A percentile compares a stretch with the other conserved stretches of the same genome.
These are phyloP conservation scores for Trachurus trachurus DNA, from an alignment of 2,797 vertebrate genomes.

Conservation along the genomic window DNA sequence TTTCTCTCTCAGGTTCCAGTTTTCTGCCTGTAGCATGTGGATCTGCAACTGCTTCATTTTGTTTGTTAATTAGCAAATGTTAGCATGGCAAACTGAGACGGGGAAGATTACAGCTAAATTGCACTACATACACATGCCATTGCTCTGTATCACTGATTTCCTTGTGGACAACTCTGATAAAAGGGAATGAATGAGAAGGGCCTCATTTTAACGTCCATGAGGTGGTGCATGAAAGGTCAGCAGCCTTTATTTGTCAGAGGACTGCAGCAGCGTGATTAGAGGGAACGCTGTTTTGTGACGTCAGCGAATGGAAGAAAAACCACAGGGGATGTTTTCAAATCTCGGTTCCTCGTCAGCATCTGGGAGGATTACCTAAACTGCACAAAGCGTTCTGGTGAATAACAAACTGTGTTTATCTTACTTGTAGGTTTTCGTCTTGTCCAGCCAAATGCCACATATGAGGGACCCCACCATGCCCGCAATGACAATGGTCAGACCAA, in stretches of 20 bases:
- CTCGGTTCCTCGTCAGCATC: not conserved
- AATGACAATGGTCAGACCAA: constrained; percentile 94
- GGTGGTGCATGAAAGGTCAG: not conserved
- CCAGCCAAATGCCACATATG: constrained; percentile 95
- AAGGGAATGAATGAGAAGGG: constrained; percentile 8
- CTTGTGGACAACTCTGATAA: not conserved
- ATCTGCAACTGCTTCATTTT: not conserved
- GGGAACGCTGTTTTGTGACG: not conserved
- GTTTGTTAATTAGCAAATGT: not conserved
- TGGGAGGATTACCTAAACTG: not conserved
- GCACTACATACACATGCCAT: not conserved
- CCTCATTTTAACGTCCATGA: not conserved
- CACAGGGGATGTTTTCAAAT: not conserved
- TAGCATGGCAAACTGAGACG: not conserved
- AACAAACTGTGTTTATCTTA: constrained; percentile 79
- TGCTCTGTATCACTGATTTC: not conserved
- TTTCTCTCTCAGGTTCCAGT: not conserved
- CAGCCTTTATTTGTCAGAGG: not conserved
- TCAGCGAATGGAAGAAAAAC: not conserved
- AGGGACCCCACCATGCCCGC: constrained; percentile 94
- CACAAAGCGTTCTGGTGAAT: not conserved
- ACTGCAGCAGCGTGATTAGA: not conserved
- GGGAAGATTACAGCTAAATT: not conserved
- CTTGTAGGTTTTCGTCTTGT: constrained; percentile 98
- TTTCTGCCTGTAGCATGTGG: not conserved